Percentiles rank a stretch among this genome's conserved stretches.
These are phyloP conservation scores for Melanargia galathea DNA, from an alignment of 2,888 invertebrate species.

Conservation along the genomic window DNA sequence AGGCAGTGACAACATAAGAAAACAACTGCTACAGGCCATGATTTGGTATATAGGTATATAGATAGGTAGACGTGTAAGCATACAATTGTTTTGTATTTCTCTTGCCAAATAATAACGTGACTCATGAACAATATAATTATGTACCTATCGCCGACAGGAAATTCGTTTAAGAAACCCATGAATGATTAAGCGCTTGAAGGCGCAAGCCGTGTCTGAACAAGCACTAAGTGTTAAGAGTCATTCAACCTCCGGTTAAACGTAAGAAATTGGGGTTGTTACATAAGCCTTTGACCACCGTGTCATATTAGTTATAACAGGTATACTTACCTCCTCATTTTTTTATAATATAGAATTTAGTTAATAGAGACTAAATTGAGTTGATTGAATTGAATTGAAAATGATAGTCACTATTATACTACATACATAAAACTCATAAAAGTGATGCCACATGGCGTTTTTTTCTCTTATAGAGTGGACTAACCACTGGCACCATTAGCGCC, in stretches of 20 bases:
- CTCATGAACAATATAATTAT: conserved; percentile 27
- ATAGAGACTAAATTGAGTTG: too few relatives aligned
- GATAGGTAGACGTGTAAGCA: conserved; percentile 4
- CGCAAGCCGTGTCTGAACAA: too few relatives aligned
- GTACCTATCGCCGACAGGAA: conserved; percentile 23
- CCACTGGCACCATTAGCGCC: too few relatives aligned
- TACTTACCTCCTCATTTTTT: not conserved
- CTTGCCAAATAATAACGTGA: conserved; percentile 20
- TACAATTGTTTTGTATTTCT: conserved; percentile 9
- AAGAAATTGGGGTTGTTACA: not conserved
- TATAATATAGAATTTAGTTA: too few relatives aligned
- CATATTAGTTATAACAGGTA: not conserved
- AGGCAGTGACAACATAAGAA: not conserved
- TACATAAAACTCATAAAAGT: too few relatives aligned
- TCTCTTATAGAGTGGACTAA: too few relatives aligned
- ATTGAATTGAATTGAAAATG: too few relatives aligned
- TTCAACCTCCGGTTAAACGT: conserved; percentile 23
- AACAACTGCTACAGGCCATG: not conserved
- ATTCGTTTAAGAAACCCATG: conserved; percentile 24
- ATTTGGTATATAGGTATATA: not conserved
- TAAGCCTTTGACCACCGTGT: not conserved
- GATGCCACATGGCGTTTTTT: too few relatives aligned
- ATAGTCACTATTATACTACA: too few relatives aligned
- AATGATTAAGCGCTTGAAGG: too few relatives aligned
- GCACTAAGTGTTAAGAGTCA: conserved; percentile 21